Evolutionary conservation across 2,888 invertebrate genomes (phyloP), one percentile per base, ranked within the genome.

Genomic region (Nematopogon swammerdamellus): DNA sequence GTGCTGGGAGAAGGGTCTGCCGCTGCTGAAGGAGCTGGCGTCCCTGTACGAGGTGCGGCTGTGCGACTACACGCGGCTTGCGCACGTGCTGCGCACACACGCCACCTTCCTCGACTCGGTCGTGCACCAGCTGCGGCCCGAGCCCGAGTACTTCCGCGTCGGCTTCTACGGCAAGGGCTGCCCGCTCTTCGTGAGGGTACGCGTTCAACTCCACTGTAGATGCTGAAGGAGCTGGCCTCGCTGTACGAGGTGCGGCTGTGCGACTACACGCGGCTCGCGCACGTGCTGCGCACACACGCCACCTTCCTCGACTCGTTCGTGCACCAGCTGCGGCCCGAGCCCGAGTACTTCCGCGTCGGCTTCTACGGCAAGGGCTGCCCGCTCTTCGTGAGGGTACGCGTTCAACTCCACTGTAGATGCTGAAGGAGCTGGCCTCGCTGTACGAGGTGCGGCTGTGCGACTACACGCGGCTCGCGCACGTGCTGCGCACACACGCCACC

Each of bases 1-100:
- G 86, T 92, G 95, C 59, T 97, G 97, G 97, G 97, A 97, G 65
- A 94, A 95, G 72, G 96, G 95, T 1, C 87, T 97, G 36, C 95
- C 95, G 0, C 67, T 97, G 42, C 89, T 95, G 57, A 95, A 96
- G 62, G 95, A 96, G 64, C 70, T 97, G 54, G 93, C 92, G 0
- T 83, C 85, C 11, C 77, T 95, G 1, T 96, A 97, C 68, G 96
- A 97, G 70, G 87, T 85, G 11, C 87, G 87, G 54, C 73, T 93
- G 17, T 95, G 91, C 63, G 92, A 95, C 72, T 97, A 95, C 67
- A 87, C 87, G 47, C 92, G 94, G 52, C 80, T 97, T 16, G 91
- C 94, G 57, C 86, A 90, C 55, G 89, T 92, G 52, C 74, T 97
- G 53, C 88, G 89, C 59, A 86, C 86, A 48, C 91, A 95, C 72